Conservation (phyloP, 2,797 vertebrate genomes). For the Myotis pilosus region DNA sequence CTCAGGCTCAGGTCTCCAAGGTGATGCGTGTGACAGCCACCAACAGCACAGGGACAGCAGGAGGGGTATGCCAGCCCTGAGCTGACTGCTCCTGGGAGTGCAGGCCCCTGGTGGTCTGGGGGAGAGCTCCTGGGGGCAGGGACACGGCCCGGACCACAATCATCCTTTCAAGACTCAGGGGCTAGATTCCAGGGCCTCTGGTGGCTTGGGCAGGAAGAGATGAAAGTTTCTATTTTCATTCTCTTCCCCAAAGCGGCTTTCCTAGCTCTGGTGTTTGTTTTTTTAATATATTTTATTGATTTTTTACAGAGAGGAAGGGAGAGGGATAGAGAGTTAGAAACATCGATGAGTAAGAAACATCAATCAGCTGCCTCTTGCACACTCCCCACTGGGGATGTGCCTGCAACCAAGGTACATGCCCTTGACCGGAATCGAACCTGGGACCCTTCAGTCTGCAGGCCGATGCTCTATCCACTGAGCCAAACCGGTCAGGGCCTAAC, state of each 20-base stretch:
- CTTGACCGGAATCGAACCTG: no score
- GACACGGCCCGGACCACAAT: background rate
- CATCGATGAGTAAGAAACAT: no score
- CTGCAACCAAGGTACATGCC: no score
- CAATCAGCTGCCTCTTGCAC: no score
- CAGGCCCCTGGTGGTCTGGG: background rate
- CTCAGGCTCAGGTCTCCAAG: fast-evolving
- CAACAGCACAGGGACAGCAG: background rate
- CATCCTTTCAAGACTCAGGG: background rate
- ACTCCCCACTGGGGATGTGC: no score
- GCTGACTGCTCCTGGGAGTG: background rate
- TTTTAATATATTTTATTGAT: no score
- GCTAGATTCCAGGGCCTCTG: background rate
- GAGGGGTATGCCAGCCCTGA: background rate
- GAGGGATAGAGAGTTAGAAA: no score
- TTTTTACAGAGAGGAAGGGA: no score
- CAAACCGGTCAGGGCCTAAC: background rate
- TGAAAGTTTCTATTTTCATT: background rate
- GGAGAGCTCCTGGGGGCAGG: background rate
- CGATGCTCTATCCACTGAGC: no score
- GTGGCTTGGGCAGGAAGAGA: background rate
- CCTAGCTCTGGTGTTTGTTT: background rate
- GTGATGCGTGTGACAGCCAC: background rate
- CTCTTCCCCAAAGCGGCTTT: background rate
- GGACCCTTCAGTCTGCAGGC: no score